Evolutionary conservation across 2,888 invertebrate genomes (phyloP), one percentile per base, ranked within the genome.

Genomic region (Troides oblongomaculatus): DNA sequence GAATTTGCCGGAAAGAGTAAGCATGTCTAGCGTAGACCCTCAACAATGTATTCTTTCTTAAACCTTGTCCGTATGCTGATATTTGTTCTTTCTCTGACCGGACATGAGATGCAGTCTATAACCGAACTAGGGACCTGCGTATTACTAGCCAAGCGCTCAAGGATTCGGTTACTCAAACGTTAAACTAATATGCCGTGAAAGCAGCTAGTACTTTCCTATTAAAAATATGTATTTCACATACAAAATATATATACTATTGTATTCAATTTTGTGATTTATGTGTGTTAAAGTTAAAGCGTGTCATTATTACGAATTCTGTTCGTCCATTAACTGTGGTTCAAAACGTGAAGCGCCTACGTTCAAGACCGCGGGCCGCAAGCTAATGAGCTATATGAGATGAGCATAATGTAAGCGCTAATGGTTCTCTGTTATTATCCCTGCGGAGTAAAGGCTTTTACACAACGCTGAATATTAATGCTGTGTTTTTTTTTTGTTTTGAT

Each of bases 341-440:
- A 57, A 62, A 62, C 39, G 10, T 43, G 43, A 23, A 53, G 18
- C 57, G 62, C 62, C 30, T 59, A 18, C 56, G 62, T 58, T 62
- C 67, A 57, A 36, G 39, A 57, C 57, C 43, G 62, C 62, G 53
- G 62, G 43, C 67, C 62, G 43, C 67, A 67, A 67, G 67, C 57
- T 67, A 62, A 62, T 62, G 67, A 62, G 25, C 39, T 67, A 67
- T 36, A 60, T 62, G 62, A 57, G 67, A 67, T 60, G 66, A 66
- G 50, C 59, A 50, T 66, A 66, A 60, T 60, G 60, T 67, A 67
- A 25, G 57, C 43, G 43, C 58, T 67, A 62, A 62, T 62, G 56
- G 46, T 58, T 57, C 10, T 56, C 60, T 60, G 14, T 30, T 25
- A 60, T 30, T 60, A 60, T 18, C 36, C 60, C 17, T 18, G 23